Percentiles rank a stretch among this genome's conserved stretches.
These are phyloP conservation scores for Hemicentrotus pulcherrimus DNA, from an alignment of 35 echinoderm and acorn worm genomes.

Conservation along the genomic window DNA sequence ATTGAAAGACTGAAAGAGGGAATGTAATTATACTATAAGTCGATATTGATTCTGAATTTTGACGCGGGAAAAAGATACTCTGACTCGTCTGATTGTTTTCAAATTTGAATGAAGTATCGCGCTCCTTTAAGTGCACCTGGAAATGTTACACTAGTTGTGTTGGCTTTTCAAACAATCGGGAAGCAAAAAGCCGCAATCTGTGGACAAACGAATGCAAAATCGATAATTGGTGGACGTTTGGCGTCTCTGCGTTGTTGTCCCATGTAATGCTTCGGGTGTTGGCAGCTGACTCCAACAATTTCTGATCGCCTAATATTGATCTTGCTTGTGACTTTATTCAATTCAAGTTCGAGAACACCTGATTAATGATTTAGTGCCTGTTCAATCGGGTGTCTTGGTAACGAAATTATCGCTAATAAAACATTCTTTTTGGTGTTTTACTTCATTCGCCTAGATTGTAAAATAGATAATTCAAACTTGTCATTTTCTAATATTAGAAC, in stretches of 20 bases:
- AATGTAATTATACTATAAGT: background rate
- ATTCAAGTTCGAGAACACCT: background rate
- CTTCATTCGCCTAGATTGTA: background rate
- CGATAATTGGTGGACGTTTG: background rate
- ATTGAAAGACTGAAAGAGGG: background rate
- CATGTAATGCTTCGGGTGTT: background rate
- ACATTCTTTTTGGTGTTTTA: background rate
- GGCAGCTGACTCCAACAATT: background rate
- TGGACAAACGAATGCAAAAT: background rate
- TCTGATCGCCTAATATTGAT: constrained; percentile 6
- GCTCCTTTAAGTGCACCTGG: background rate
- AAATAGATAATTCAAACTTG: background rate
- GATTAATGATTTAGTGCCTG: background rate
- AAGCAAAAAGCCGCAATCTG: background rate
- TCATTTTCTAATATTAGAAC: background rate
- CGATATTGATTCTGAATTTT: background rate
- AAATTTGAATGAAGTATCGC: background rate
- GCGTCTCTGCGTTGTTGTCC: background rate
- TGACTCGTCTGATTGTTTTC: background rate
- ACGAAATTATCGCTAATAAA: background rate
- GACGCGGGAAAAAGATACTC: background rate
- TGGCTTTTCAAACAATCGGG: background rate
- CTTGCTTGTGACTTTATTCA: background rate
- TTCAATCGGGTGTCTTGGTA: background rate
- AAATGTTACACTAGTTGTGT: background rate